Percentiles rank a stretch among this genome's conserved stretches.
Evolutionary conservation across 92 coral and sea anemone genomes (phyloP).

Genomic region (Desmophyllum pertusum): DNA sequence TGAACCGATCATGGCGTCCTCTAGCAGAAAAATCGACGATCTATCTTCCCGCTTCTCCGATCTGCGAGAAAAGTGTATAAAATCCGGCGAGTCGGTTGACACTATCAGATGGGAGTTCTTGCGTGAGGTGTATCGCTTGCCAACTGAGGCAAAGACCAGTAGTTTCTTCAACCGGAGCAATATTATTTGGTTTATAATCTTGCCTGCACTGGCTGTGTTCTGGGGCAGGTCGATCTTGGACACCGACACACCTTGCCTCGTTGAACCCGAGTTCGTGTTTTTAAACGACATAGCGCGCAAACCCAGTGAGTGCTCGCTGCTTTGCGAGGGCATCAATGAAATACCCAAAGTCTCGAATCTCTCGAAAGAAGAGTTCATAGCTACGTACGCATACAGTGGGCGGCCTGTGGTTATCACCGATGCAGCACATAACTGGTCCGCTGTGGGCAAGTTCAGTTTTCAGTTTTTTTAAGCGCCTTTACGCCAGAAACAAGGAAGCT

Average conservation of each 20-base stretch:
- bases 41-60: constrained; percentile 52
- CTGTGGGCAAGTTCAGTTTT: constrained; percentile 76
- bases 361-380: constrained; percentile 73
- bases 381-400: constrained; percentile 85
- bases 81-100: constrained; percentile 55
- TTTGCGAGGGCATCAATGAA: constrained; percentile 87
- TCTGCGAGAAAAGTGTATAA: constrained; percentile 70
- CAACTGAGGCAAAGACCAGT: constrained; percentile 1
- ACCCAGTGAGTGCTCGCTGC: constrained; percentile 74
- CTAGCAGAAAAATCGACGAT: constrained; percentile 51
- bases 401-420: constrained; percentile 93
- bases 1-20: constrained; percentile 43
- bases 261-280: constrained; percentile 62
- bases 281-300: constrained; percentile 78
- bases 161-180: constrained; percentile 37
- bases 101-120: constrained; percentile 69
- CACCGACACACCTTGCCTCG: constrained; percentile 55
- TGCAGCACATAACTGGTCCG: constrained; percentile 96
- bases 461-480: constrained; percentile 74
- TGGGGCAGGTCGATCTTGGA: constrained; percentile 20
- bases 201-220: constrained; percentile 60
- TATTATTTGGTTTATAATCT: constrained; percentile 59
- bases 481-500: constrained; percentile 74
- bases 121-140: constrained; percentile 25
- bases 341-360: constrained; percentile 83